phyloP scores from a whole-genome alignment of 2,113 vertebrate species.

The Proterorhinus semilunaris region DNA sequence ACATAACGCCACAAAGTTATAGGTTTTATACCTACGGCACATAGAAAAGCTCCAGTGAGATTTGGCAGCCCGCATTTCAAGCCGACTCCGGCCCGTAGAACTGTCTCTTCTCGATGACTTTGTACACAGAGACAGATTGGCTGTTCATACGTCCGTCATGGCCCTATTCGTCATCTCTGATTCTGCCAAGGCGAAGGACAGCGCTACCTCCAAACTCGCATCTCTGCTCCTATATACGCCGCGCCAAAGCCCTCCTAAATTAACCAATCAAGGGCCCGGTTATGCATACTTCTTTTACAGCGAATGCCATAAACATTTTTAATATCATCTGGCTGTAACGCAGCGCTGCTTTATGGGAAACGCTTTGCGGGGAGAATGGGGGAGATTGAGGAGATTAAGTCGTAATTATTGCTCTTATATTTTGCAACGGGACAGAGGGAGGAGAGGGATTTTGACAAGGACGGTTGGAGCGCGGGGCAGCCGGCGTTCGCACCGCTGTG shows the following conservation, averaged over 20 bases:
- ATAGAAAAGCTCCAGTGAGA: not conserved
- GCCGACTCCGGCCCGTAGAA: not conserved
- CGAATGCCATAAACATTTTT: conserved; percentile 55
- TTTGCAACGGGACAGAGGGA: conserved; percentile 36
- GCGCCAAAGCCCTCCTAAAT: conserved; percentile 60
- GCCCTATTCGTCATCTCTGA: conserved; percentile 60
- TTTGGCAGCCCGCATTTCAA: not conserved
- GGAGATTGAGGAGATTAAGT: conserved; percentile 58
- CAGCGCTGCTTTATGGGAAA: conserved; percentile 32
- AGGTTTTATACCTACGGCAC: not conserved
- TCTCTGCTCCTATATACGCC: conserved; percentile 44
- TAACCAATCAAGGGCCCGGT: conserved; percentile 48
- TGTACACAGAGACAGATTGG: conserved; percentile 59
- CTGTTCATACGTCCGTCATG: conserved; percentile 42
- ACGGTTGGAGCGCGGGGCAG: conserved; percentile 24
- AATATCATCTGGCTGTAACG: conserved; percentile 27
- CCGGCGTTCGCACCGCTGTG: conserved; percentile 32
- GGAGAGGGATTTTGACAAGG: conserved; percentile 54
- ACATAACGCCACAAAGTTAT: no score
- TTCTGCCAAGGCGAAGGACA: conserved; percentile 51
- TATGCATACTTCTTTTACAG: conserved; percentile 44
- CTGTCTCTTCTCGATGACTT: conserved; percentile 42
- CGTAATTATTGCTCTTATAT: conserved; percentile 64
- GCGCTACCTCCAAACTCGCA: conserved; percentile 18
- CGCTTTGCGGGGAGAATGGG: conserved; percentile 41